A percentile compares a stretch with the other conserved stretches of the same genome.
Evolutionary conservation across 1,140 invertebrate species (phyloP).

Genomic region (Drosophila azteca): DNA sequence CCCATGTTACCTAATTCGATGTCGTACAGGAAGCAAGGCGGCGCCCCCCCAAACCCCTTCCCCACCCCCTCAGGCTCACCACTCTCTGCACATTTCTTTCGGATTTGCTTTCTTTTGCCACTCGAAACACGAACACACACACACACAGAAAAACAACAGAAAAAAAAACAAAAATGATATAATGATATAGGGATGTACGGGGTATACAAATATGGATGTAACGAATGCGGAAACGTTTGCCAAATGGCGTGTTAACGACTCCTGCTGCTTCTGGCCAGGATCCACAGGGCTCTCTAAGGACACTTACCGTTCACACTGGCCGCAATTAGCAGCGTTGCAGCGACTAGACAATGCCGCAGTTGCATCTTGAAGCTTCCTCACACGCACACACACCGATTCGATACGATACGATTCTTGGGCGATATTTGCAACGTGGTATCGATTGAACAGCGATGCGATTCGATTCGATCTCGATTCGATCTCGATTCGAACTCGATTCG

Average conservation of each 20-base stretch:
- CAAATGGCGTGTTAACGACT: background rate
- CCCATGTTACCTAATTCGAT: slow-evolving; percentile 72
- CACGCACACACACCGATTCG: background rate
- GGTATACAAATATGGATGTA: background rate
- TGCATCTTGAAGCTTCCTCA: slow-evolving; percentile 51
- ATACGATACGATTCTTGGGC: background rate
- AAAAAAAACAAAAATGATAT: slow-evolving; percentile 25
- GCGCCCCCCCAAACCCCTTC: background rate
- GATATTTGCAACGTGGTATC: background rate
- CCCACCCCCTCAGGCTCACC: background rate
- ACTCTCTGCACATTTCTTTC: slow-evolving; percentile 15
- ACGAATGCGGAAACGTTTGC: slow-evolving; percentile 50
- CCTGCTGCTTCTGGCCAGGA: too few relatives aligned
- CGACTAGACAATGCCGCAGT: slow-evolving; percentile 59
- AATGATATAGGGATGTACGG: background rate
- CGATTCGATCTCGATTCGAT: background rate
- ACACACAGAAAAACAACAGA: too few relatives aligned
- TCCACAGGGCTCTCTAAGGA: background rate
- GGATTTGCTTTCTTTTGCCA: slow-evolving; percentile 34
- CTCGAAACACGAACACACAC: slow-evolving; percentile 7
- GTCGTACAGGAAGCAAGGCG: slow-evolving; percentile 27
- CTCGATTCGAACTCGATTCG: slow-evolving; percentile 6
- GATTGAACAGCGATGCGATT: background rate
- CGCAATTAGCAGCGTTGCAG: slow-evolving; percentile 46
- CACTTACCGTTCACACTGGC: slow-evolving; percentile 62